phyloP scores from a whole-genome alignment of 2,888 invertebrate species.

The Tenthredo distinguenda region DNA sequence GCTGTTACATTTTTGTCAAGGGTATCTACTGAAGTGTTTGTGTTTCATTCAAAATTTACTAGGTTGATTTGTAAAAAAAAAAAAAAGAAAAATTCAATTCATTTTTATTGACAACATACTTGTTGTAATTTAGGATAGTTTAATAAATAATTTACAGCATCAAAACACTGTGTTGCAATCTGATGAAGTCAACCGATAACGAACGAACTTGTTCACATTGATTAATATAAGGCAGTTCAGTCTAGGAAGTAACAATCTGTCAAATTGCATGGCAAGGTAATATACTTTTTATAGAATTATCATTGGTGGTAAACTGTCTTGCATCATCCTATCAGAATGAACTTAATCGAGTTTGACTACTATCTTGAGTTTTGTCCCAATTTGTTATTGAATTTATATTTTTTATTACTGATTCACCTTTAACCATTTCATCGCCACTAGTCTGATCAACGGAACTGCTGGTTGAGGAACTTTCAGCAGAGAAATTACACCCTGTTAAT shows the following conservation, averaged over 20 bases:
- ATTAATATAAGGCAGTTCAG: neutral
- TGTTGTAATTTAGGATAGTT: neutral
- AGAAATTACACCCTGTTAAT: slow-evolving; percentile 28
- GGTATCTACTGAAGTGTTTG: no score
- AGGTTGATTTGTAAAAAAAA: no score
- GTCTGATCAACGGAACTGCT: slow-evolving; percentile 18
- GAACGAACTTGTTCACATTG: neutral
- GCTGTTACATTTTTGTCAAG: no score
- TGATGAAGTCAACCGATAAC: neutral
- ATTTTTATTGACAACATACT: no score
- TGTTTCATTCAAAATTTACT: no score
- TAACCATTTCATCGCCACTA: neutral
- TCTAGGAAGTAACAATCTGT: neutral
- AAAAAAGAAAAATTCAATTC: neutral
- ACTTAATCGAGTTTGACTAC: neutral
- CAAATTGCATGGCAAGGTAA: neutral
- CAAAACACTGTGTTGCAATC: neutral
- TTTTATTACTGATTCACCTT: slow-evolving; percentile 33
- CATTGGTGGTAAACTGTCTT: neutral
- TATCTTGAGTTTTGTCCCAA: neutral
- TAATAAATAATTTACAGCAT: neutral
- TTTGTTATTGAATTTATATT: neutral
- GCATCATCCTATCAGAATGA: neutral
- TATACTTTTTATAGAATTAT: neutral
- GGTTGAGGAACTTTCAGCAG: neutral